A percentile compares a stretch with the other conserved stretches of the same genome.
These are phyloP conservation scores for Linnaemya tessellans DNA, from an alignment of 2,888 invertebrate species.

Conservation along the genomic window DNA sequence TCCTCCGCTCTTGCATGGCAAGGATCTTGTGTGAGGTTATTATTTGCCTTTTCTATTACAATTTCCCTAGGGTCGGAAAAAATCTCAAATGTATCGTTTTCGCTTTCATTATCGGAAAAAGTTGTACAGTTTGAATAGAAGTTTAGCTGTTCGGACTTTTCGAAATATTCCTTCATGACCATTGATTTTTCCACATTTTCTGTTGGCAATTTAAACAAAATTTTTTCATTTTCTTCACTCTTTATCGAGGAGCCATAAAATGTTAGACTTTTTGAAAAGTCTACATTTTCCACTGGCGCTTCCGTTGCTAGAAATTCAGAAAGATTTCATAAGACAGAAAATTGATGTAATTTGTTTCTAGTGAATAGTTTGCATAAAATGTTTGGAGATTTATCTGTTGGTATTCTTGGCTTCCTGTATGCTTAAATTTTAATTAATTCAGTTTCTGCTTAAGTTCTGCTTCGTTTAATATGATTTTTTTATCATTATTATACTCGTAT, in stretches of 20 bases:
- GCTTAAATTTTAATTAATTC: slow-evolving; percentile 60
- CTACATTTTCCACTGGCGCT: slow-evolving; percentile 16
- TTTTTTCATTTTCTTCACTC: neutral
- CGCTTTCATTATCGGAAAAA: neutral
- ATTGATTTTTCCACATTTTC: slow-evolving; percentile 1
- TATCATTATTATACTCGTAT: neutral
- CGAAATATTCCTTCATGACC: slow-evolving; percentile 47
- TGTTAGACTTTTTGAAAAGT: slow-evolving; percentile 28
- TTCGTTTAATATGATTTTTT: slow-evolving; percentile 57
- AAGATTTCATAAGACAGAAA: slow-evolving; percentile 48
- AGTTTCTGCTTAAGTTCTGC: slow-evolving; percentile 57
- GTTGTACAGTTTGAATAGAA: neutral
- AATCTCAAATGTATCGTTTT: neutral
- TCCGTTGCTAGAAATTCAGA: slow-evolving; percentile 45
- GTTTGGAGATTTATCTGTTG: slow-evolving; percentile 55
- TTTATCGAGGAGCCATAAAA: slow-evolving; percentile 2
- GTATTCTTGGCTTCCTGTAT: slow-evolving; percentile 50
- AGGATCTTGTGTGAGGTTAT: neutral
- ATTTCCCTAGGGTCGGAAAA: neutral
- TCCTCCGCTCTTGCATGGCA: neutral
- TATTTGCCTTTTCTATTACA: neutral
- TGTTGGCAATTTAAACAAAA: neutral
- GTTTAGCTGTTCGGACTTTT: neutral
- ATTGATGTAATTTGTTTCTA: slow-evolving; percentile 32
- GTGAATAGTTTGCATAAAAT: slow-evolving; percentile 47